A percentile compares a stretch with the other conserved stretches of the same genome.
These are phyloP conservation scores for Cylloceria caligata DNA, from an alignment of 2,888 invertebrate species.

Conservation along the genomic window DNA sequence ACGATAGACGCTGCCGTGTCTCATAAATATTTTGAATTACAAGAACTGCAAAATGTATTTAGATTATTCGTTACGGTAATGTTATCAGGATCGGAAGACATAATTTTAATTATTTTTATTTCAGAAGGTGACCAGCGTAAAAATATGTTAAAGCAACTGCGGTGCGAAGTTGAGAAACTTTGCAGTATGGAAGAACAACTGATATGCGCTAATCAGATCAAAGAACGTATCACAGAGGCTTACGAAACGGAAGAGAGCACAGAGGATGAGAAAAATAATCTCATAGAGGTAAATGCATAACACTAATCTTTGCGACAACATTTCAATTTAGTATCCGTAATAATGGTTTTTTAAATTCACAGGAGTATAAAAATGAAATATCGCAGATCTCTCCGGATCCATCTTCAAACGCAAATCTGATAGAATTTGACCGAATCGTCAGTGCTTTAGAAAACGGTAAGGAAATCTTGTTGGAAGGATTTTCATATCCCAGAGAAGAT, in stretches of 20 bases:
- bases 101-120: constrained; percentile 25
- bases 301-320: background rate
- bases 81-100: background rate
- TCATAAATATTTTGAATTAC: background rate
- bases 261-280: constrained; percentile 27
- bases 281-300: constrained; percentile 35
- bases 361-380: constrained; percentile 40
- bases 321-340: background rate
- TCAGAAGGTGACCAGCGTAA: constrained; percentile 70
- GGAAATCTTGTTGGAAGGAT: background rate
- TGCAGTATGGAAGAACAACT: constrained; percentile 70
- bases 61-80: background rate
- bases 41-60: background rate
- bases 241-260: constrained; percentile 22
- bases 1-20: no score
- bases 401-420: constrained; percentile 31
- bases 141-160: constrained; percentile 69
- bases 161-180: constrained; percentile 68
- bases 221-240: background rate
- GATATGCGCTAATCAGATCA: constrained; percentile 56
- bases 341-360: background rate
- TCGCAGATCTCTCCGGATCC: constrained; percentile 16
- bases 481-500: background rate
- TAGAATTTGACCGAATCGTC: constrained; percentile 48
- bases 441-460: constrained; percentile 17